phyloP scores from a whole-genome alignment of 30 jellyfish, hydroid and myxozoan genomes.

The Pseudorhiza aurosa region DNA sequence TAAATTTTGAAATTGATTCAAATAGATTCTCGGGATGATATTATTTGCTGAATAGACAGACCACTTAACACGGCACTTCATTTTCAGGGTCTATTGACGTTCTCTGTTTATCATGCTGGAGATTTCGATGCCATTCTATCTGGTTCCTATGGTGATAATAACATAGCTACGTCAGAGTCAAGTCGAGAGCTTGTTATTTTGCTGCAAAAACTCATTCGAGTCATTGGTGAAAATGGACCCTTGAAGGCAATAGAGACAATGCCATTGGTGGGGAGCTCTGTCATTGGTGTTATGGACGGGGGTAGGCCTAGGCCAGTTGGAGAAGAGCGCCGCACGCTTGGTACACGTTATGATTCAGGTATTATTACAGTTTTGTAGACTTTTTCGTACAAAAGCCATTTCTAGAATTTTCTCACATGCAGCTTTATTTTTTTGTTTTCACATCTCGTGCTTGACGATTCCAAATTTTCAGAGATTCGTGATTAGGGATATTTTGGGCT shows the following conservation, averaged over 20 bases:
- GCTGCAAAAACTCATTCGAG: constrained; percentile 83
- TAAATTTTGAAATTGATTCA: too few relatives aligned
- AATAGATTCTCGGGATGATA: too few relatives aligned
- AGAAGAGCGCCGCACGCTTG: constrained; percentile 3
- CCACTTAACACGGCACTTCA: too few relatives aligned
- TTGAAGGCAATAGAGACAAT: constrained; percentile 28
- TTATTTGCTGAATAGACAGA: too few relatives aligned
- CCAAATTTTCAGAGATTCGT: too few relatives aligned
- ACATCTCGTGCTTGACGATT: too few relatives aligned
- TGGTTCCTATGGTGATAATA: constrained; percentile 95
- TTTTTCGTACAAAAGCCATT: too few relatives aligned
- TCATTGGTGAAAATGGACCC: constrained; percentile 88
- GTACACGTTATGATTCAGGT: not conserved
- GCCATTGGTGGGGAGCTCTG: constrained; percentile 46
- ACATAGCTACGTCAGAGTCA: constrained; percentile 86
- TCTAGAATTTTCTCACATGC: too few relatives aligned
- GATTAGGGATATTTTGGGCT: too few relatives aligned
- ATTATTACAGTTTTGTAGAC: too few relatives aligned
- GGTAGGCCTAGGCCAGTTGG: constrained; percentile 56
- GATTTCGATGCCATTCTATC: constrained; percentile 78
- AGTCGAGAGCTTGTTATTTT: constrained; percentile 84
- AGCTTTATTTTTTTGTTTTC: too few relatives aligned
- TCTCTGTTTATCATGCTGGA: constrained; percentile 78
- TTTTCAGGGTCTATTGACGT: constrained; percentile 56
- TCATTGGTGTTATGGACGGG: constrained; percentile 30